Base-by-base conservation (phyloP, 2,797 vertebrate genomes). In the Acrossocheilus wenchowensis region DNA sequence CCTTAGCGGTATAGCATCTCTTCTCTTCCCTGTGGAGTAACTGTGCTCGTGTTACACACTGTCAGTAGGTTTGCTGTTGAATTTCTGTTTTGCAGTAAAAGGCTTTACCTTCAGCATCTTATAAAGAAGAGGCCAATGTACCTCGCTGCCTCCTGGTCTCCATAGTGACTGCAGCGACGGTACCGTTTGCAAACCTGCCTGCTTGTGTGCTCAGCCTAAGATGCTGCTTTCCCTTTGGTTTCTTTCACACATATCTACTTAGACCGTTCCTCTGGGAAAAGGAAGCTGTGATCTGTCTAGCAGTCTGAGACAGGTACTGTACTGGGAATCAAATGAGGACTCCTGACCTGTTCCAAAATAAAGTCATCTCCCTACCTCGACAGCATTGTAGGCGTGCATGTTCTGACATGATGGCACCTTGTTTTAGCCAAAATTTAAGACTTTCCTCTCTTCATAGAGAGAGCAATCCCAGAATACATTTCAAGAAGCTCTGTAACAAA, bases 161-260 rank as follows among this genome's bases (percentile, higher is more conserved):
- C 91, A 90, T 94, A 89, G 93, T 90, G 92, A 95, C 91, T 3
- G 86, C 26, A 9, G 39, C 60, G 26, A 60, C 6, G 0, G 81
- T 73, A 36, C n/a, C 36, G 83, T 93, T 92, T 93, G 50, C 17
- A 26, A 83, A 60, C 69, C 36, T 19, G 23, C 64, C 75, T 14
- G 2, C 21, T 30, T 48, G n/a, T 62, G 50, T 6, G 11, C 39
- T 36, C 75, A 54, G 75, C 34, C 15, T 73, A 2, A 45, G n/a
- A 82, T 3, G 9, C 23, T 26, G 5, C 36, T 21, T 60, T 83
- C 9, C 52, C 48, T 41, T 69, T 71, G n/a, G 36, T 3, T 84
- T 94, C 86, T 83, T 91, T 93, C 91, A 84, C 86, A 84, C 91
- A 93, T 93, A 94, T 94, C 92, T 94, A 93, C 94, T 93, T 94